phyloP scores from a whole-genome alignment of 2,888 invertebrate genomes.

The Caenorhabditis wallacei region DNA sequence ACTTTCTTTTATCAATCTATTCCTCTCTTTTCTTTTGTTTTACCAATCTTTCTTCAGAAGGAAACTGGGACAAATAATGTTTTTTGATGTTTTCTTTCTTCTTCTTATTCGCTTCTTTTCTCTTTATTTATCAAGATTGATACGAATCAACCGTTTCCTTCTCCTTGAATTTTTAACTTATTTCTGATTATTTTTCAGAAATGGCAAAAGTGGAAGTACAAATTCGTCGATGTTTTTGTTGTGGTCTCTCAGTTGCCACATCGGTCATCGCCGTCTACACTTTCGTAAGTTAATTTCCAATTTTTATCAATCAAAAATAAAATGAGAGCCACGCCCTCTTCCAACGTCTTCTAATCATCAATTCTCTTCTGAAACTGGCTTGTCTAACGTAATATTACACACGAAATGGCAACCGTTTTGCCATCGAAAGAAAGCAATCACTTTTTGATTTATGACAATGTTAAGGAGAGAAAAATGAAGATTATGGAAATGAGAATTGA shows the following conservation, averaged over 20 bases:
- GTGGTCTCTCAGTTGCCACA: constrained; percentile 81
- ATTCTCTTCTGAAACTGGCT: constrained; percentile 11
- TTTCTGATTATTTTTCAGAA: not conserved
- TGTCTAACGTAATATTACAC: constrained; percentile 31
- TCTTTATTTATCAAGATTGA: not conserved
- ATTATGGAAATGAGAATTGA: not conserved
- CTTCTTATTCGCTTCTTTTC: not conserved
- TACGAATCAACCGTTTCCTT: too few species aligned
- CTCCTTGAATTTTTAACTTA: not conserved
- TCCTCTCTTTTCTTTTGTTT: too few species aligned
- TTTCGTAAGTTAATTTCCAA: constrained; percentile 73
- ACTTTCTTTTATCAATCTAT: too few species aligned
- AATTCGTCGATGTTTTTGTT: constrained; percentile 82
- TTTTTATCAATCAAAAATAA: constrained; percentile 6
- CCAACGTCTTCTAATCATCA: not conserved
- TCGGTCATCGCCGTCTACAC: constrained; percentile 82
- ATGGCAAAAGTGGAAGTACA: constrained; percentile 82
- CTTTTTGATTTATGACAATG: constrained; percentile 36
- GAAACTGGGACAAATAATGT: not conserved
- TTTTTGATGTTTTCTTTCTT: not conserved
- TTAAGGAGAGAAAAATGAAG: constrained; percentile 15
- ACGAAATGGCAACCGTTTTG: constrained; percentile 1
- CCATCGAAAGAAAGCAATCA: constrained; percentile 30
- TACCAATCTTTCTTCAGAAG: too few species aligned
- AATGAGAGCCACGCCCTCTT: constrained; percentile 14